These are phyloP conservation scores for Ophonus ardosiacus DNA, from an alignment of 2,888 invertebrate species.

Conservation along the genomic window DNA sequence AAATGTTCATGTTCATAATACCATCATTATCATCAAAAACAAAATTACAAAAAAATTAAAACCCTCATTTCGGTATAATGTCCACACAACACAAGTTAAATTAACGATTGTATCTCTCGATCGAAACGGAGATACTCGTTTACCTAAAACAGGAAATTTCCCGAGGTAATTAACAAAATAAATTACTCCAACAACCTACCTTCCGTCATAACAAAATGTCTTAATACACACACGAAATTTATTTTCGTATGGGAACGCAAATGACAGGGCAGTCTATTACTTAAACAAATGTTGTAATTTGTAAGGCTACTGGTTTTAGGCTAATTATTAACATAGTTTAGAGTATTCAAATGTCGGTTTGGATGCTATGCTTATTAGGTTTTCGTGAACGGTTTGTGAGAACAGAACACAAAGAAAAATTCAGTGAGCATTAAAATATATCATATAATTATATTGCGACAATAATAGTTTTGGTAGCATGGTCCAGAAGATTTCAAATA, in stretches of 20 bases:
- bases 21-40: constrained; percentile 33
- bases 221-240: constrained; percentile 22
- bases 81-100: constrained; percentile 46
- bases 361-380: constrained; percentile 29
- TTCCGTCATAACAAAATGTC: constrained; percentile 37
- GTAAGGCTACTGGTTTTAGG: constrained; percentile 20
- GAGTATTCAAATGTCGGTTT: constrained; percentile 37
- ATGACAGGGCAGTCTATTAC: constrained; percentile 25
- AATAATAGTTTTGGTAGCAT: not conserved
- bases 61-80: constrained; percentile 38
- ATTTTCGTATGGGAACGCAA: constrained; percentile 33
- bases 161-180: constrained; percentile 42
- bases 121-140: constrained; percentile 31
- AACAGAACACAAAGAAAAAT: constrained; percentile 2
- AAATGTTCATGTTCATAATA: constrained; percentile 29
- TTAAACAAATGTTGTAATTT: constrained; percentile 47
- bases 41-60: constrained; percentile 44
- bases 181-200: constrained; percentile 34
- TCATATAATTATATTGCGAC: not conserved
- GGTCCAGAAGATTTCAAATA: not conserved
- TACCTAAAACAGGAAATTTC: constrained; percentile 48
- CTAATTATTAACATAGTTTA: constrained; percentile 30
- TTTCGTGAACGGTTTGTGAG: constrained; percentile 24
- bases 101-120: constrained; percentile 45
- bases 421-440: not conserved